A percentile compares a stretch with the other conserved stretches of the same genome.
Conservation (phyloP, 2,888 invertebrate species). For the Linnaemya tessellans region DNA sequence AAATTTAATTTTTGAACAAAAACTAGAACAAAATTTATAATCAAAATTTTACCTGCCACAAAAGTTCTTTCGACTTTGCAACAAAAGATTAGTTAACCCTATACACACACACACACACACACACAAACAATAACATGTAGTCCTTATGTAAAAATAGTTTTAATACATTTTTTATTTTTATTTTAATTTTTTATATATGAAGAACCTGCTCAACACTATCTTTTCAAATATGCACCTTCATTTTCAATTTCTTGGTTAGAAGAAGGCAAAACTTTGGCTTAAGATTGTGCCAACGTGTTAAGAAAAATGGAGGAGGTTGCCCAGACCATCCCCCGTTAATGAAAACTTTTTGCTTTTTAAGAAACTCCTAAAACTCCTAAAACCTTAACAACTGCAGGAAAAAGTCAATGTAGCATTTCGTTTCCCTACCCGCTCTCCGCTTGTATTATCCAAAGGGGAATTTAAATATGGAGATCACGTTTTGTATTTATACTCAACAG, state of each 20-base stretch:
- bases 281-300: not conserved
- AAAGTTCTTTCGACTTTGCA: not conserved
- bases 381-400: not conserved
- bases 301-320: not conserved
- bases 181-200: not conserved
- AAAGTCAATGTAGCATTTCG: not conserved
- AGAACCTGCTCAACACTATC: not conserved
- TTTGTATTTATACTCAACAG: constrained; percentile 58
- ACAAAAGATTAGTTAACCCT: not conserved
- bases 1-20: too few relatives aligned
- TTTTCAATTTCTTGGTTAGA: not conserved
- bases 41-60: not conserved
- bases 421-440: not conserved
- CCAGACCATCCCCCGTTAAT: constrained; percentile 3
- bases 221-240: not conserved
- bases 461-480: constrained; percentile 56
- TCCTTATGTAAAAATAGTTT: not conserved
- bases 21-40: too few relatives aligned
- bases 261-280: not conserved
- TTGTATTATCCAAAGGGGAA: not conserved
- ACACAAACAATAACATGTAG: not conserved
- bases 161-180: not conserved
- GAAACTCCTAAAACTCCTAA: not conserved
- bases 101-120: not conserved
- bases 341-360: not conserved